Base-by-base conservation (phyloP, 2,888 invertebrate species). In the Lapara coniferarum region DNA sequence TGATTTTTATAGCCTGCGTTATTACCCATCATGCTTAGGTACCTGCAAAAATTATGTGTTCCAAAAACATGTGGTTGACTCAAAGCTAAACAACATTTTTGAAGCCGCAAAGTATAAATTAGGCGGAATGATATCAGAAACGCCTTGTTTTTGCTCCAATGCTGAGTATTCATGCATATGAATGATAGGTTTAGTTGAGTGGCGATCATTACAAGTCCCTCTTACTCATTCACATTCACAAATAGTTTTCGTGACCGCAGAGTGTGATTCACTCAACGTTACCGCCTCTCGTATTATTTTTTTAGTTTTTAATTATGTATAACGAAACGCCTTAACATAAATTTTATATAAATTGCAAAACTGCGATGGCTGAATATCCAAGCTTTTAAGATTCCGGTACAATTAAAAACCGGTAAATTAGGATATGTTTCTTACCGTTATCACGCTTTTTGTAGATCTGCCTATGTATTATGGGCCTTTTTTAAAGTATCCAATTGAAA, bases 181-280 rank as follows among this genome's bases (percentile, higher is more conserved):
- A 82, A 82, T 83, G 77, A 80, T 79, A 80, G 80, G 78, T 75
- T 78, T 83, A 82, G 81, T 80, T 78, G 75, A 72, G 73, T 72
- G 81, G 85, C 59, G 46, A 59, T 25, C 81, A 79, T 81, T 76
- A 75, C 74, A 76, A 78, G 78, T 77, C 56, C 10, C 53, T 78
- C 77, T 78, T 77, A 76, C 76, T 77, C 80, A 76, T 80, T 82
- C 75, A 82, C 81, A 84, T 83, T 86, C 82, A 82, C 80, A 81
- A 83, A 86, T 85, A 83, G 82, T 77, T 80, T 77, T 74, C 81
- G 81, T 84, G 86, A 85, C 85, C 85, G 76, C 84, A 86, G 79
- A 67, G 71, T 79, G 80, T 89, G 88, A 88, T 83, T 87, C 87
- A 88, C 77, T 75, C 77, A 73, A 72, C 69, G 71, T 13, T 14